Evolutionary conservation across 2,797 vertebrate species (phyloP), one percentile per base, ranked within the genome.

Genomic region (Erithacus rubecula): DNA sequence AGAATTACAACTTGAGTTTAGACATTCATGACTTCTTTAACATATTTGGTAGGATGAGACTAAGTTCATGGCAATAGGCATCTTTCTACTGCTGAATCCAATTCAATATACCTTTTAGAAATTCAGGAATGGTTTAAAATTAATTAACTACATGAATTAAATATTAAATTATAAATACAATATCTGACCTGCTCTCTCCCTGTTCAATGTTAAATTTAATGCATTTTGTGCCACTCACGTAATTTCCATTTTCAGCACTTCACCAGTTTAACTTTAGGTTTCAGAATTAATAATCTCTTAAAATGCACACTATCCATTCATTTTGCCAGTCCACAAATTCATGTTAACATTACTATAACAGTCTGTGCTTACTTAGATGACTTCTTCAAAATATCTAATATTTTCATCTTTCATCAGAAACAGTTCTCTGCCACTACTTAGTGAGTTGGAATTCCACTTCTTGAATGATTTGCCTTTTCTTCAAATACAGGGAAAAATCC

Each of bases 211-310:
- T 81, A 91, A 91, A 87, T 71, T 34, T 83, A 15, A 51, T 71
- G 27, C 53, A 60, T 60, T 89, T 94, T 79, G 63, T 60, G 62
- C 30, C 82, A 36, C 17, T 74, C 5, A 3, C 1, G 1, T 74
- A 43, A 86, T 90, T 96, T 94, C 74, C 64, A 43, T 82, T 90
- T 93, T 92, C 49, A 88, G 34, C 53, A 60, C 44, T 87, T 85
- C 19, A 69, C 17, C 29, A 34, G 41, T 51, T 86, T 84, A 94
- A 88, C 58, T 70, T 84, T 58, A 53, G 16, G 27, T 77, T 96
- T 94, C 44, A 44, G 56, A 77, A 90, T 63, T 75, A 88, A 64
- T 81, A 55, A 62, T 67, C 10, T 52, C 52, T 90, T 94, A 84
- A 82, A 92, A 82, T 70, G 44, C 34, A 27, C 8, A 6, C 51